Conservation (phyloP, 2,113 vertebrate genomes). For the Oncorhynchus mykiss region DNA sequence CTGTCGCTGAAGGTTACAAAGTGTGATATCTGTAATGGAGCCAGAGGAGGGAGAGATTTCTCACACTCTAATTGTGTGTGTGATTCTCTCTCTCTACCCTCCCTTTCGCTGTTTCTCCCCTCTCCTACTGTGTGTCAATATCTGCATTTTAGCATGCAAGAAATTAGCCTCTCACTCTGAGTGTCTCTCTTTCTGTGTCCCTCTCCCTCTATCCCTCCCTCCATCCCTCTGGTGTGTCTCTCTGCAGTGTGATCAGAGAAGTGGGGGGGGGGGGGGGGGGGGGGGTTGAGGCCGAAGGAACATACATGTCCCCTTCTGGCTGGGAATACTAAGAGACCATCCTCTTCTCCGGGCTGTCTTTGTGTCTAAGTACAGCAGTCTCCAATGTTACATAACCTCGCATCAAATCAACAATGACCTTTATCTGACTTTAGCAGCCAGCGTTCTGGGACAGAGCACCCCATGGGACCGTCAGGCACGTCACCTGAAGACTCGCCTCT, state of each 20-base stretch:
- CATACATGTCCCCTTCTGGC: constrained; percentile 48
- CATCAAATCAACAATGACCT: constrained; percentile 48
- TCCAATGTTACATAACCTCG: constrained; percentile 50
- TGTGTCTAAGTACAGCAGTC: constrained; percentile 31
- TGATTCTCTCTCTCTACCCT: constrained; percentile 1
- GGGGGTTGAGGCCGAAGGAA: constrained; percentile 32
- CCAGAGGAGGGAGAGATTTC: not conserved
- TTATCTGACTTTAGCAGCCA: constrained; percentile 49
- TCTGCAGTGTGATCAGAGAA: constrained; percentile 54
- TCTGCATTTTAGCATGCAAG: not conserved
- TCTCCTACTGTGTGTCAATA: constrained; percentile 25
- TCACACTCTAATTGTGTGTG: constrained; percentile 6
- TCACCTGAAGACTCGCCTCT: constrained; percentile 24
- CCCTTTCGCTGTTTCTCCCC: constrained; percentile 8
- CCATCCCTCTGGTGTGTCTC: constrained; percentile 31
- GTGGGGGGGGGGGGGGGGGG: constrained; percentile 26
- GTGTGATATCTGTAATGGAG: constrained; percentile 22
- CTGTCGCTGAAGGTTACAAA: constrained; percentile 13
- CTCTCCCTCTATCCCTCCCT: not conserved
- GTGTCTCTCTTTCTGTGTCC: not conserved
- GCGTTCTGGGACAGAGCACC: constrained; percentile 27
- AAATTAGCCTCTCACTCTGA: not conserved
- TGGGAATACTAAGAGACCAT: constrained; percentile 44
- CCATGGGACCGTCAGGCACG: constrained; percentile 18
- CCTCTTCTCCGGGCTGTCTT: constrained; percentile 11